These are phyloP conservation scores for Paracanthobrama guichenoti DNA, from an alignment of 2,113 vertebrate genomes.

Conservation along the genomic window DNA sequence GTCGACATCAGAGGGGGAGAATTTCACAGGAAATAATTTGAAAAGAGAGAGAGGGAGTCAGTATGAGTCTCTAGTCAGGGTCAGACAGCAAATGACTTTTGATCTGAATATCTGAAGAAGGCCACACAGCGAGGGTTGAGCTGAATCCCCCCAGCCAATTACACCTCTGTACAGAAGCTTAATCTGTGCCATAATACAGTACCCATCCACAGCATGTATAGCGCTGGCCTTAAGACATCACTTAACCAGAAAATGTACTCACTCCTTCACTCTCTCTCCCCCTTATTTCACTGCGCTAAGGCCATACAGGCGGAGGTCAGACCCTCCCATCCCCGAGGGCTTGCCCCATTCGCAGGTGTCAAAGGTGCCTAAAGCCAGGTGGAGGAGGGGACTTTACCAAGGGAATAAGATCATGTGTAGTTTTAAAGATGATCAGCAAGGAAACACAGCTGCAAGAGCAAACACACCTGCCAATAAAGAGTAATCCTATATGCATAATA, in stretches of 20 bases:
- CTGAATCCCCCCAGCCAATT: constrained; percentile 23
- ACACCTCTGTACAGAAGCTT: constrained; percentile 26
- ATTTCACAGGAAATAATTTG: constrained; percentile 63
- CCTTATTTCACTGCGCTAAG: constrained; percentile 61
- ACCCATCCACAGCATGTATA: constrained; percentile 19
- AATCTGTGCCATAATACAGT: constrained; percentile 37
- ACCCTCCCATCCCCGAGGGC: constrained; percentile 70
- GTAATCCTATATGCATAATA: constrained; percentile 38
- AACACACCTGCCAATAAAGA: constrained; percentile 71
- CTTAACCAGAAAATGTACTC: constrained; percentile 39
- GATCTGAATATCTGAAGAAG: constrained; percentile 44
- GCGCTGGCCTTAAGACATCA: constrained; percentile 15
- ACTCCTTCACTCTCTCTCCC: constrained; percentile 57
- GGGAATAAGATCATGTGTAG: constrained; percentile 77
- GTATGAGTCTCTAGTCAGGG: constrained; percentile 13
- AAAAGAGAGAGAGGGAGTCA: constrained; percentile 21
- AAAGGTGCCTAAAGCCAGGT: constrained; percentile 76
- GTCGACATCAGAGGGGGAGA: constrained; percentile 66
- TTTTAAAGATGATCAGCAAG: constrained; percentile 80
- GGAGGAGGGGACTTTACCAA: constrained; percentile 80
- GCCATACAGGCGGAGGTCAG: constrained; percentile 63
- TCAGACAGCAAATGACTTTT: constrained; percentile 48
- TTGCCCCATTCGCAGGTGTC: constrained; percentile 66
- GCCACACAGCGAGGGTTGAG: constrained; percentile 38
- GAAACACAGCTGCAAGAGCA: constrained; percentile 77